Evolutionary conservation across 92 coral and sea anemone species (phyloP), one percentile per base, ranked within the genome.

Genomic region (Phenganax subtilis): DNA sequence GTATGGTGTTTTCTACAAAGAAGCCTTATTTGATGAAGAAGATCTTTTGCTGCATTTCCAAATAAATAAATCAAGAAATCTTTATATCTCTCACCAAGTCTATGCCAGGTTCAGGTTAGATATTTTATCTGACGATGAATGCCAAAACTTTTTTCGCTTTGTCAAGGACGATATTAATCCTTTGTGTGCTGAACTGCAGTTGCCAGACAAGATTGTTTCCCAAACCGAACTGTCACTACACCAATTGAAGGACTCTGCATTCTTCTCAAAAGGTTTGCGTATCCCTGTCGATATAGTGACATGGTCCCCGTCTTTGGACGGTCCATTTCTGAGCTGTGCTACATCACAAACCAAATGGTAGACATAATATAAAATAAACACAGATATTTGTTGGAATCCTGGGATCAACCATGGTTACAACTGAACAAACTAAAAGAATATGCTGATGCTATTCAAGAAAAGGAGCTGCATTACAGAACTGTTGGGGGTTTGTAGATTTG

Each of bases 81-180:
- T 63, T 31, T 87, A 84, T 59, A 79, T 87, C 79, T 87, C 85
- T 12, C 83, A 87, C 82, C 80, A 85, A 88, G 66, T 80, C 75
- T 88, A 88, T 81, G 81, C 81, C 65, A 25, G 71, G n/a, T 84
- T 88, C 80, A 80, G 80, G 27, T 74, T 88, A 47, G 88, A 88
- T 52, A 56, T 58, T 25, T 67, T 88, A 67, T 70, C 88, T 29
- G 86, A 79, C 59, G 88, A 80, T 61, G 90, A 88, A 63, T 88
- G 88, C 27, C 56, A 73, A 80, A 76, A 71, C 10, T 85, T 81
- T 87, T 20, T 84, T 84, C 86, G 85, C 64, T 88, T 85, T 75
- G 80, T 76, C 29, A 88, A 88, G 76, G 76, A 80, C 71, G 85
- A 84, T 72, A 75, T 87, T 61, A 71, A 83, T 54, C 51, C 57